Percentiles rank a stretch among this genome's conserved stretches.
Evolutionary conservation across 2,888 invertebrate species (phyloP).

Genomic region (Lypha dubia): DNA sequence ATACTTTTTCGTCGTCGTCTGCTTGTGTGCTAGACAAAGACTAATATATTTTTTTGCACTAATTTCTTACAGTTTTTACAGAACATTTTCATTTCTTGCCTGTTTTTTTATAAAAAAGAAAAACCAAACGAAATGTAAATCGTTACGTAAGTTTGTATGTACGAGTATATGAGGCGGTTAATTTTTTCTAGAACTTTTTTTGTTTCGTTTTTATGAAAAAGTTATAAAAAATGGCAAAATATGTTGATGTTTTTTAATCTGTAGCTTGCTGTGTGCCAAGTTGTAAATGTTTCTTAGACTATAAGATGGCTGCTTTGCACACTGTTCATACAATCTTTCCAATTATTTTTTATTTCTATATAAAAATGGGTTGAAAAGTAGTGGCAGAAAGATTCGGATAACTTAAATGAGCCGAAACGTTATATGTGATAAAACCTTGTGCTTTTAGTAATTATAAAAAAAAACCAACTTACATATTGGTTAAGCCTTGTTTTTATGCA

Average conservation of each 20-base stretch:
- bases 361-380: background rate
- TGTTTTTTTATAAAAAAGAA: constrained; percentile 23
- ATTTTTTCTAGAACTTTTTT: background rate
- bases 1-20: constrained; percentile 50
- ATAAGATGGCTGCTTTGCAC: background rate
- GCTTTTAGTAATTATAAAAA: too few species aligned
- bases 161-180: constrained; percentile 13
- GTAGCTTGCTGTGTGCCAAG: constrained; percentile 67
- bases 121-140: too few species aligned
- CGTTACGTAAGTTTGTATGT: too few species aligned
- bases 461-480: too few species aligned
- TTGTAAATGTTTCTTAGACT: constrained; percentile 64
- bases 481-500: too few species aligned
- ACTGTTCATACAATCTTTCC: background rate
- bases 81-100: constrained; percentile 44
- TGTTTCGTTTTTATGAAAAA: constrained; percentile 11
- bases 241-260: constrained; percentile 57
- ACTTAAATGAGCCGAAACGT: background rate
- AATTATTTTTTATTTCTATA: too few species aligned
- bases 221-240: constrained; percentile 18
- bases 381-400: background rate
- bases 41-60: constrained; percentile 8
- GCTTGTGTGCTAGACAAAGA: constrained; percentile 61
- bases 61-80: constrained; percentile 16
- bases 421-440: background rate